Conservation (phyloP, 1,140 invertebrate genomes). For the Sitobion miscanthi region DNA sequence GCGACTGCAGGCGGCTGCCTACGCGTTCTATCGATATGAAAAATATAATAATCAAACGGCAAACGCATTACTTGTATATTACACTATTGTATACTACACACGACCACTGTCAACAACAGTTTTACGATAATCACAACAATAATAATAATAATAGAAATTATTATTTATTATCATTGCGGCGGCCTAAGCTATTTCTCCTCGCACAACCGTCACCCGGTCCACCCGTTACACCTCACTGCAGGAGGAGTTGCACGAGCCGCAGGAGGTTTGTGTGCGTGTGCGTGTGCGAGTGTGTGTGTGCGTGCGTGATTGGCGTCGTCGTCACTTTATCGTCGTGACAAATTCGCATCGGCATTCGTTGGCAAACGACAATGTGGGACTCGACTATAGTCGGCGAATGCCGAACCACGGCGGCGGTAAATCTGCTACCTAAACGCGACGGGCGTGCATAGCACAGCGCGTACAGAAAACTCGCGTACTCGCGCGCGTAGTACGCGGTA, state of each 20-base stretch:
- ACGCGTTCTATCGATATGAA: neutral
- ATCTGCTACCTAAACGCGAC: constrained; percentile 34
- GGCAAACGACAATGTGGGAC: constrained; percentile 48
- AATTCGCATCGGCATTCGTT: constrained; percentile 55
- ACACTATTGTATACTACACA: neutral
- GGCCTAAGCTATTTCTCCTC: neutral
- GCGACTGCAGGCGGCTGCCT: neutral
- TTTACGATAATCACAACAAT: neutral
- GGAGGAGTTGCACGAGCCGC: neutral
- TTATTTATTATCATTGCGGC: neutral
- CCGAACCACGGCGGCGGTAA: constrained; percentile 30
- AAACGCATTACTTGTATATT: neutral
- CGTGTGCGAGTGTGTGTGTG: neutral
- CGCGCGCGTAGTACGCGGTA: neutral
- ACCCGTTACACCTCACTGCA: neutral
- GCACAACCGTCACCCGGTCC: neutral
- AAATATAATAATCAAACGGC: neutral
- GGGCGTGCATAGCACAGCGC: neutral
- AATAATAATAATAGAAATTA: neutral
- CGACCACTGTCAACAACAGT: neutral
- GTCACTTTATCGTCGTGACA: constrained; percentile 34
- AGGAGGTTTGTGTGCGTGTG: neutral
- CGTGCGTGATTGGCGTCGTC: constrained; percentile 25
- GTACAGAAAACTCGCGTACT: neutral
- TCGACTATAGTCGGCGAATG: constrained; percentile 33